These are phyloP conservation scores for Cephus pulcher DNA, from an alignment of 2,888 invertebrate genomes.

Conservation along the genomic window DNA sequence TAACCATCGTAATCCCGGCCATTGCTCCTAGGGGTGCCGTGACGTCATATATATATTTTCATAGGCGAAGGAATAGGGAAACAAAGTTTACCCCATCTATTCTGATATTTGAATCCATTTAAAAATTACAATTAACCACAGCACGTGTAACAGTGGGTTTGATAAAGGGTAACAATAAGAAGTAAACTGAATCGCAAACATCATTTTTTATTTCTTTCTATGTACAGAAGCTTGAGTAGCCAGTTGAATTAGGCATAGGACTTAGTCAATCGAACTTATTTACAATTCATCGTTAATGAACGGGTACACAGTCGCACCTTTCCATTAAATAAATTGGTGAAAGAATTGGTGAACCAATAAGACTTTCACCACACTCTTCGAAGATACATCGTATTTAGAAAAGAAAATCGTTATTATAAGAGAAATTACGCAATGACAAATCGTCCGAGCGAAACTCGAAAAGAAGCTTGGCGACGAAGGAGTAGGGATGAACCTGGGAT, in stretches of 20 bases:
- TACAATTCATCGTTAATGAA: constrained; percentile 34
- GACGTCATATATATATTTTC: background rate
- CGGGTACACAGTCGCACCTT: constrained; percentile 38
- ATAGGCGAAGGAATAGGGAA: background rate
- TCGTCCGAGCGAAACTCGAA: background rate
- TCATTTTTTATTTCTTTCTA: constrained; percentile 42
- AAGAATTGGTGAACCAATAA: constrained; percentile 23
- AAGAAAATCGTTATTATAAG: constrained; percentile 1
- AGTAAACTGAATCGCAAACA: constrained; percentile 29
- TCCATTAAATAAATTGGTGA: constrained; percentile 38
- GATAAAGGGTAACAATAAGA: background rate
- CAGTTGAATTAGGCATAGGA: constrained; percentile 35
- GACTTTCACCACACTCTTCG: background rate
- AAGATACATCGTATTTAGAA: background rate
- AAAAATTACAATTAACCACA: background rate
- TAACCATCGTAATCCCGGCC: background rate
- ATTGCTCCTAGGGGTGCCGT: background rate
- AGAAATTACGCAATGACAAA: background rate
- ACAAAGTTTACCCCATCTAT: background rate
- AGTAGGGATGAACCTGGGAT: background rate
- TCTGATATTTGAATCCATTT: background rate
- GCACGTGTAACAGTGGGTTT: background rate
- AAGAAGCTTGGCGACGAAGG: background rate
- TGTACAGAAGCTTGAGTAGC: constrained; percentile 27
- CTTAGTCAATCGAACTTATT: constrained; percentile 42